Evolutionary conservation across 2,888 invertebrate species (phyloP).

Genomic region (Drosophila robusta): DNA sequence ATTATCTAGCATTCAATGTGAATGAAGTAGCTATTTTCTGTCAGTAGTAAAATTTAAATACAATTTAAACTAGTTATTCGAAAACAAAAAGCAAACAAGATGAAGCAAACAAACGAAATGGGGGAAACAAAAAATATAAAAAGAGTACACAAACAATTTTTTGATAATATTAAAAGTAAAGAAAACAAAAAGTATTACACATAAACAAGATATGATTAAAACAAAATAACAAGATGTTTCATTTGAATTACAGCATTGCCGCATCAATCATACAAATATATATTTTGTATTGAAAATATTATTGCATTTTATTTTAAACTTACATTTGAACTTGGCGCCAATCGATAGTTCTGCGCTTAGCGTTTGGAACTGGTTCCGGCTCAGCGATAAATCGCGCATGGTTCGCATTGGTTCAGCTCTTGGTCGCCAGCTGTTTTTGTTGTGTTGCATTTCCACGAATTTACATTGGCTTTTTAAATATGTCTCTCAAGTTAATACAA

Average conservation of each 20-base stretch:
- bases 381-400: background rate
- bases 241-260: background rate
- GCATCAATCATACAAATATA: background rate
- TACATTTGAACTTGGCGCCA: constrained; percentile 10
- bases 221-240: constrained; percentile 32
- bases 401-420: background rate
- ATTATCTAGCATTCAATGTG: constrained; percentile 64
- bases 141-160: constrained; percentile 58
- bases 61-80: constrained; percentile 71
- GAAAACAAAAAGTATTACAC: constrained; percentile 59
- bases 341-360: constrained; percentile 20
- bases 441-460: background rate
- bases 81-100: constrained; percentile 14
- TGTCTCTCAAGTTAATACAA: constrained; percentile 34
- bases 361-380: constrained; percentile 4
- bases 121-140: constrained; percentile 22
- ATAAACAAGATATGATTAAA: constrained; percentile 60
- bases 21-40: constrained; percentile 60
- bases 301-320: background rate
- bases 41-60: constrained; percentile 72
- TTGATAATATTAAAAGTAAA: constrained; percentile 59
- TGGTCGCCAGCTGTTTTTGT: constrained; percentile 16
- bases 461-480: constrained; percentile 14
- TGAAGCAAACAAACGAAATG: constrained; percentile 12
- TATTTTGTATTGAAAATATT: background rate